Evolutionary conservation across 2,888 invertebrate genomes (phyloP), one percentile per base, ranked within the genome.

Genomic region (Patella depressa): DNA sequence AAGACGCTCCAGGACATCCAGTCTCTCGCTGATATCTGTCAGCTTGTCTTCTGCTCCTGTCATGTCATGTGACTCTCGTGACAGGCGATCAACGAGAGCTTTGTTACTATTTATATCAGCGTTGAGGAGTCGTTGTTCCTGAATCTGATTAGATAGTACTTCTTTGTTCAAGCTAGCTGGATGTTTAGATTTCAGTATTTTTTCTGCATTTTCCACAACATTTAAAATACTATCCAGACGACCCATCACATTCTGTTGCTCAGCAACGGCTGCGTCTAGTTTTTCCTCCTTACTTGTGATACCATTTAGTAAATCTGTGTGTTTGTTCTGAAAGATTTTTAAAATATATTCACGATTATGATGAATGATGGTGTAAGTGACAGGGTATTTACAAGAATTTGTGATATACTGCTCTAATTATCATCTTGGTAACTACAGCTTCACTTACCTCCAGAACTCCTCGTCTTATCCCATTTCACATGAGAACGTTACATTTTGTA

Each of bases 161-260:
- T 97, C 97, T 74, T 93, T 91, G 84, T 96, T 95, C 1, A 98
- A 93, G 4, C 97, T 97, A 0, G 97, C 97, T 2, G 97, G 96
- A 55, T 78, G 75, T 72, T 85, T 78, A 54, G 83, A 81, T 45
- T 85, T 83, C 12, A 90, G 82, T 19, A 80, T 57, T 24, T 78
- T 83, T 77, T 90, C 90, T 0, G 86, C 86, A 11, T 88, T 87
- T 7, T 82, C 78, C 24, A 89, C 81, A 87, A 87, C 87, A n/a
- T 81, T 83, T 29, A 86, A 80, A 55, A 90, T 74, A 57, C 83
- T 85, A 45, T 88, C 88, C n/a, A 91, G 77, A 74, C 19, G 54
- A 74, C 88, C 88, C 72, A 86, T 81, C 2, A 88, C 87, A 80
- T 90, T 89, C 79, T 89, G 88, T 76, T 89, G 88, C 78, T 88